Percentiles rank a stretch among this genome's conserved stretches.
phyloP scores from a whole-genome alignment of 2,797 vertebrate genomes.

The Alosa sapidissima region DNA sequence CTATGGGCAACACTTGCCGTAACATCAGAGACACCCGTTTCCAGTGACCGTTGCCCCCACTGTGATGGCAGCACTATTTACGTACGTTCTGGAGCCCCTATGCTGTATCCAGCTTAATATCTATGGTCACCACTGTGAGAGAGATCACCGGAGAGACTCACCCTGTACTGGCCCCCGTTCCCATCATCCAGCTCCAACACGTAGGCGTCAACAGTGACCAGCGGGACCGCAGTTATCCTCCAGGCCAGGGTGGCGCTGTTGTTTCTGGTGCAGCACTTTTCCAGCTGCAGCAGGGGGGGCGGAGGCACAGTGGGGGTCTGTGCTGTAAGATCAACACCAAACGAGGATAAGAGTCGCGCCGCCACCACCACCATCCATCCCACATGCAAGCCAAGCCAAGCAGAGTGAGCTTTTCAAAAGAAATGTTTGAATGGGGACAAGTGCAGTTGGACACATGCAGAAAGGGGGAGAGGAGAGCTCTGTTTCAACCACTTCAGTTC shows the following conservation, averaged over 20 bases:
- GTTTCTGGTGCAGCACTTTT: conserved; percentile 94
- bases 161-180: conserved; percentile 93
- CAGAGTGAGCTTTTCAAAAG: not conserved
- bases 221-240: conserved; percentile 81
- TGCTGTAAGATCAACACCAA: conserved; percentile 54
- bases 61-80: no score
- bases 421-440: not conserved
- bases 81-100: no score
- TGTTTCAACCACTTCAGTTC: conserved; percentile 10
- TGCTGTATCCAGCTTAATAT: no score
- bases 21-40: no score
- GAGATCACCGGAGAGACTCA: conserved; percentile 60
- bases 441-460: conserved; percentile 21
- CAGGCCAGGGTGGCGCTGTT: conserved; percentile 97
- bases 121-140: not conserved
- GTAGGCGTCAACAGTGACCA: conserved; percentile 89
- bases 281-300: conserved; percentile 89
- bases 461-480: conserved; percentile 16
- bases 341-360: not conserved
- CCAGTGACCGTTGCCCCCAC: no score
- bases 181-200: conserved; percentile 97
- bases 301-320: conserved; percentile 81
- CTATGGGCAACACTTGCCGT: no score
- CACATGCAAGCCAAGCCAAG: not conserved
- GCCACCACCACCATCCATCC: not conserved